Base-by-base conservation (phyloP, 2,113 vertebrate genomes). In the Thryonomys swinderianus region DNA sequence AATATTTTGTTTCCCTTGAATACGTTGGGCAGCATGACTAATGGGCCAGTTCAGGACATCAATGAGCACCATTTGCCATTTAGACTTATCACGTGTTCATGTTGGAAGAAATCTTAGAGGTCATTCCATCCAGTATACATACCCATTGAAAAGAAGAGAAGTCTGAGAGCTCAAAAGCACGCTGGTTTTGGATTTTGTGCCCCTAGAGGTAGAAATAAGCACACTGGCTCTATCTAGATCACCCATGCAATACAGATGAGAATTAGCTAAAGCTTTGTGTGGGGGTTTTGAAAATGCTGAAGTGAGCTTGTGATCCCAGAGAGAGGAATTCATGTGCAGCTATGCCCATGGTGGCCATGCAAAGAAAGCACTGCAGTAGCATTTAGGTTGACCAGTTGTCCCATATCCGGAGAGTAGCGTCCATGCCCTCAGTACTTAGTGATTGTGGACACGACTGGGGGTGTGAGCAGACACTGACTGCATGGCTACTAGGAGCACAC, bases 1-100 rank as follows among this genome's bases (percentile, higher is more conserved):
- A 93, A 62, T 90, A 37, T 85, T 90, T 88, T 80, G 76, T 91
- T 81, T 95, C 34, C 48, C 57, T 37, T 85, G 59, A 71, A 82
- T 21, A 40, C 12, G 8, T 61, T 57, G 11, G 45, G 34, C 9
- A 34, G 27, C 21, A 67, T 67, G 57, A 82, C 5, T 57, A 34
- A 61, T 2, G 40, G 30, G 62, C 42, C 34, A n/a, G n/a, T 40
- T 69, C 32, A 25, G 42, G 20, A 30, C 16, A 18, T 25, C 51
- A 30, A 23, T 9, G 45, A 79, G 61, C 76, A 40, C 32, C 42
- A 25, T 51, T 67, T 87, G 13, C 48, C 34, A 18, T 13, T 48
- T 25, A 48, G 27, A 51, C 21, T 30, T 17, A 10, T 1, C 23
- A 42, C 13, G 0, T 8, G 17, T 7, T 16, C 4, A 4, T 2